Evolutionary conservation across 2,113 vertebrate genomes (phyloP).

Genomic region (Bubo bubo): DNA sequence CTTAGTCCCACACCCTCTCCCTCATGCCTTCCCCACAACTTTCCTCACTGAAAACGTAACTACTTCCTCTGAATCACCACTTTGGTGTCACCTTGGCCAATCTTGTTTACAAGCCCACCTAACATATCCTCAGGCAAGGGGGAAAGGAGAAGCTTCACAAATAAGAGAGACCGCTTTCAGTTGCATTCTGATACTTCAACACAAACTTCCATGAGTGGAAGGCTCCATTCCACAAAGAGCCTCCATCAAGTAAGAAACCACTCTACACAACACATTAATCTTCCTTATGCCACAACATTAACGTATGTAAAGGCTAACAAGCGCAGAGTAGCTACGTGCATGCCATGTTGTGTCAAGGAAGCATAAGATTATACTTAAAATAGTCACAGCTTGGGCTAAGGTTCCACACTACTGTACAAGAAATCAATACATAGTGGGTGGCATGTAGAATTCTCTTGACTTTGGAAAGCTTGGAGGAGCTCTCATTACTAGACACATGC

Average conservation of each 20-base stretch:
- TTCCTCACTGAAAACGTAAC: neutral
- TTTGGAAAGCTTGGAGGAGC: neutral
- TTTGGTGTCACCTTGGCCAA: neutral
- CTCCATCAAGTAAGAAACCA: neutral
- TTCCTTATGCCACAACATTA: neutral
- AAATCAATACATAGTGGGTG: neutral
- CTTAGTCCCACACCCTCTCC: neutral
- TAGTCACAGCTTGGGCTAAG: neutral
- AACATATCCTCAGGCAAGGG: neutral
- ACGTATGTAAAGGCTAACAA: neutral
- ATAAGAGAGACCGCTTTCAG: neutral
- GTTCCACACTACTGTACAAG: neutral
- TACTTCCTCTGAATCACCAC: neutral
- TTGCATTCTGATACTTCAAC: neutral
- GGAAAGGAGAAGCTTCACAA: neutral
- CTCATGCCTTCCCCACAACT: neutral
- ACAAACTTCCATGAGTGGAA: neutral
- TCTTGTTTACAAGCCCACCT: neutral
- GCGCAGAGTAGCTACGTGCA: neutral
- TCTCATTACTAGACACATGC: rapidly evolving
- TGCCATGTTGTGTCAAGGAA: neutral
- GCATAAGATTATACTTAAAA: rapidly evolving
- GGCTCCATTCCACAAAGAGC: neutral
- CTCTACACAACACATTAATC: neutral
- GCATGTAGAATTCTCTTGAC: neutral